These are phyloP conservation scores for Leptinotarsa undecemlineata DNA, from an alignment of 1,140 invertebrate genomes.

Conservation along the genomic window DNA sequence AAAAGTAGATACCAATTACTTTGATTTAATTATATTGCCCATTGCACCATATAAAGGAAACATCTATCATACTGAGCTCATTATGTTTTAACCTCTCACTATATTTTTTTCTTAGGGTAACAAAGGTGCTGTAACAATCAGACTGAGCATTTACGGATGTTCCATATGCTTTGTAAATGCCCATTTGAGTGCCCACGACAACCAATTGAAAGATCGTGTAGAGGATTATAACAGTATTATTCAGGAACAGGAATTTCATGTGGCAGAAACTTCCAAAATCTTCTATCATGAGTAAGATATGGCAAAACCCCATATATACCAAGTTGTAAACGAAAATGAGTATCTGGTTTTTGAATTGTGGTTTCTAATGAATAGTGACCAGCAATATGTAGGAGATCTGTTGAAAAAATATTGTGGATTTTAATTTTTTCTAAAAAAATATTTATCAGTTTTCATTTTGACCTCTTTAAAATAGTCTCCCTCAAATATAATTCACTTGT, in stretches of 20 bases:
- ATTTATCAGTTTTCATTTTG: no score
- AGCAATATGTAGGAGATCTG: no score
- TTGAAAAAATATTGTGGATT: no score
- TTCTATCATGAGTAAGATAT: slow-evolving; percentile 84
- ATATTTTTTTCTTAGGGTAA: slow-evolving; percentile 73
- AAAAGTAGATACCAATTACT: no score
- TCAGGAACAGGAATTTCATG: slow-evolving; percentile 71
- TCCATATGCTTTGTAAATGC: slow-evolving; percentile 86
- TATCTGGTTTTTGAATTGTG: no score
- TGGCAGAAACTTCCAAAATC: slow-evolving; percentile 76
- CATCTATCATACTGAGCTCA: no score
- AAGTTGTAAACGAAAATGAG: not conserved
- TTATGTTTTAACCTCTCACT: not conserved
- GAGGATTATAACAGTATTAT: slow-evolving; percentile 85
- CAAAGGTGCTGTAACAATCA: slow-evolving; percentile 88
- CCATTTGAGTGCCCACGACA: slow-evolving; percentile 87
- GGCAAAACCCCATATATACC: not conserved
- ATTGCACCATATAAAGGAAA: no score
- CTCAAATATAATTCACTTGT: no score
- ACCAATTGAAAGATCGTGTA: slow-evolving; percentile 77
- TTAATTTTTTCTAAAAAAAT: no score
- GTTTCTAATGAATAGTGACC: no score
- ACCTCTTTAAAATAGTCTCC: no score
- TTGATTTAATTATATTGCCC: no score
- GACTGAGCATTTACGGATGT: slow-evolving; percentile 83